phyloP scores from a whole-genome alignment of 2,113 vertebrate species.

The Neodon shergylaensis region DNA sequence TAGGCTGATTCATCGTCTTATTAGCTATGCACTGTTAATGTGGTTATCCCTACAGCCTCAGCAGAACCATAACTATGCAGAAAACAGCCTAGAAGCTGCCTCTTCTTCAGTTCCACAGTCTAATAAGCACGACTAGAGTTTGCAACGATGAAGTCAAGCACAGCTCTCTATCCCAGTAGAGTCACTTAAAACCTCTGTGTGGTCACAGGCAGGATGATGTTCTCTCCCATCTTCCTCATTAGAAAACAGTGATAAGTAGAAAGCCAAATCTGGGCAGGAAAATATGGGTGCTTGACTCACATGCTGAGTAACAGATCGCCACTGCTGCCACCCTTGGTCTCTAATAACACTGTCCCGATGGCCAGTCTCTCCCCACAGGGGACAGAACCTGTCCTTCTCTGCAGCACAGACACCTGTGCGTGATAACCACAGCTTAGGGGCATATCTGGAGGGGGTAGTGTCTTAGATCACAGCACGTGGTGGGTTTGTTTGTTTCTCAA shows the following conservation, averaged over 20 bases:
- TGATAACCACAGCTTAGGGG: background rate
- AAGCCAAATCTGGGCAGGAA: background rate
- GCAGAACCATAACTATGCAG: background rate
- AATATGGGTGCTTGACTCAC: background rate
- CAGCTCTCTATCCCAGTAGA: background rate
- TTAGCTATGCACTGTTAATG: background rate
- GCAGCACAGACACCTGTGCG: accelerated
- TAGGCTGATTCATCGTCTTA: background rate
- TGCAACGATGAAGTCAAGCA: background rate
- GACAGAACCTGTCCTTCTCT: background rate
- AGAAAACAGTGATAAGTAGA: background rate
- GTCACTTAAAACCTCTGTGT: background rate
- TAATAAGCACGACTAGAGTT: background rate
- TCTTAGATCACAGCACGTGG: background rate
- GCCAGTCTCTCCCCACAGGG: background rate
- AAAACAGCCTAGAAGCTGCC: background rate
- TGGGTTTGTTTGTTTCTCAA: background rate
- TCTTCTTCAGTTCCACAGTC: background rate
- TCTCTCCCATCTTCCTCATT: background rate
- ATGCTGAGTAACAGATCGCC: accelerated
- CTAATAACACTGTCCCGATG: no score
- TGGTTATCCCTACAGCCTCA: background rate
- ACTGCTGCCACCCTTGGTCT: background rate
- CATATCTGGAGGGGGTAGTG: background rate
- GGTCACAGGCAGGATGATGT: background rate